phyloP scores from a whole-genome alignment of 2,888 invertebrate genomes.

The Limnephilus lunatus region DNA sequence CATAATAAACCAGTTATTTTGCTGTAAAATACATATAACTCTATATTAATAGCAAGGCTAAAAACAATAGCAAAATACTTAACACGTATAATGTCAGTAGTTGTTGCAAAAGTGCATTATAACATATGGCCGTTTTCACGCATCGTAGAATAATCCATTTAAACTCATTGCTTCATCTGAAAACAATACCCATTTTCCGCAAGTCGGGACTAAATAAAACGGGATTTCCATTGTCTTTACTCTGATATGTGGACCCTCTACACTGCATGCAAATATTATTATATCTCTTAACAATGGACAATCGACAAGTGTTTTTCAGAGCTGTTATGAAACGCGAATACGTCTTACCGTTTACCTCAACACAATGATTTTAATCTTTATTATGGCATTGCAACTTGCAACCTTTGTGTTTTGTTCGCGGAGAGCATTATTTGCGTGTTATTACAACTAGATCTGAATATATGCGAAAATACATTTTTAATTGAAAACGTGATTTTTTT shows the following conservation, averaged over 20 bases:
- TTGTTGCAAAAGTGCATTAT: not conserved
- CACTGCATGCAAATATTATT: not conserved
- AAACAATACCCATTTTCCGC: not conserved
- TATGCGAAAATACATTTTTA: too few relatives aligned
- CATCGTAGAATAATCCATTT: constrained; percentile 8
- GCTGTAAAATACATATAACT: not conserved
- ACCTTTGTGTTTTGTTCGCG: not conserved
- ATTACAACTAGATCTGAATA: not conserved
- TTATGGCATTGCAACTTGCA: not conserved
- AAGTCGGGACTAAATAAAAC: not conserved
- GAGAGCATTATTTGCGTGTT: not conserved
- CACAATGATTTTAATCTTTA: not conserved
- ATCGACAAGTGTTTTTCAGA: not conserved
- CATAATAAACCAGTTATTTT: not conserved
- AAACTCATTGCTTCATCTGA: not conserved
- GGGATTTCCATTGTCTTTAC: not conserved
- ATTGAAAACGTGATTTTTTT: too few relatives aligned
- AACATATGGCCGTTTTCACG: not conserved
- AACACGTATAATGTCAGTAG: not conserved
- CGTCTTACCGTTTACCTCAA: not conserved
- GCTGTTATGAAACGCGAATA: not conserved
- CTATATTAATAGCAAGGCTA: not conserved
- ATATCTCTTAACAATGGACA: not conserved
- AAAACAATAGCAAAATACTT: not conserved
- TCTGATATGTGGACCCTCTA: not conserved